Evolutionary conservation across 1,140 invertebrate genomes (phyloP), one percentile per base, ranked within the genome.

Genomic region (Drosophila ogumai): DNA sequence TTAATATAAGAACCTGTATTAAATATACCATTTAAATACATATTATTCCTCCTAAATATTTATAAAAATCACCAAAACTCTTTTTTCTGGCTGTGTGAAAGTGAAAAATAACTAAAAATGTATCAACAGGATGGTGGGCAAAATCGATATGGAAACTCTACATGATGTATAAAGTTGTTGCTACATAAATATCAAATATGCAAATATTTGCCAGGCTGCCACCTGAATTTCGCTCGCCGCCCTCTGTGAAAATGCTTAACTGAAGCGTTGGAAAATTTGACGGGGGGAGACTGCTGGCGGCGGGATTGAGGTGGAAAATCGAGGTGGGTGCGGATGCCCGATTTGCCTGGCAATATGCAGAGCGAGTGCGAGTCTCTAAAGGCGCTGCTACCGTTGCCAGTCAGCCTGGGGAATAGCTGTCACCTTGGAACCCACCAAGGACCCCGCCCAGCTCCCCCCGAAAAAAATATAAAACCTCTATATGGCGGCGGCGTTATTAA

Each of bases 151-250:
- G 59, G 31, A 72, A 78, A 80, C 75, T 84, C 84, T 88, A 88
- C 84, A 90, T 88, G 67, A 58, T 73, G 85, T 84, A 81, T 69
- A 88, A 78, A 71, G 72, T 78, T 87, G 82, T 82, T 81, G 72
- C 69, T 88, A 88, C 85, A 82, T 84, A 90, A 84, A 88, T 90
- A 88, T 88, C 77, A 88, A 88, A 88, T 88, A 88, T 88, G 84
- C 85, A 88, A 88, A 88, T 88, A 88, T 88, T 88, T 88, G 64
- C 77, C 71, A 60, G 76, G 56, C 84, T 80, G 85, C 73, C 79
- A 82, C 84, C 85, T 81, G 76, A 88, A 88, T 81, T 79, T 86
- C 55, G 15, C 47, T 50, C 22, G 56, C 47, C 36, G 64, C 31
- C 25, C 41, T 38, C 47, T 65, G 52, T 63, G 81, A 49, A 80